These are phyloP conservation scores for Drosophila colorata DNA, from an alignment of 2,888 invertebrate genomes.

Conservation along the genomic window DNA sequence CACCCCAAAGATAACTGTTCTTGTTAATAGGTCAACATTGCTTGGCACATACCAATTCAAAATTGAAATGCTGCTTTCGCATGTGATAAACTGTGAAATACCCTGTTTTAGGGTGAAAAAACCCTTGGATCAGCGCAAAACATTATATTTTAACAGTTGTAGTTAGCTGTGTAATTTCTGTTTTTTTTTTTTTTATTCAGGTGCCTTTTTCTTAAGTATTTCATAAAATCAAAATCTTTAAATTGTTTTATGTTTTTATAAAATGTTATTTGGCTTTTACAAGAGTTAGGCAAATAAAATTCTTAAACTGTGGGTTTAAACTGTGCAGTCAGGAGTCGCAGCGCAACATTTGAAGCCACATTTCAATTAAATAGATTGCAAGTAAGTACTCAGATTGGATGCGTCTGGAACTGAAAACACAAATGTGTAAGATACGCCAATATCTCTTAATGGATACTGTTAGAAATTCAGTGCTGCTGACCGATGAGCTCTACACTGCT, in stretches of 20 bases:
- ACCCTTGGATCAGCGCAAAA: no score
- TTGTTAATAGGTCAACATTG: no score
- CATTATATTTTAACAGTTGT: not conserved
- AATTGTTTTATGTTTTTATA: constrained; percentile 23
- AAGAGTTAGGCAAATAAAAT: constrained; percentile 26
- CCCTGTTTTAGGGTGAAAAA: not conserved
- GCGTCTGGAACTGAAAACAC: not conserved
- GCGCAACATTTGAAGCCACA: not conserved
- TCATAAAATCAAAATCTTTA: constrained; percentile 4
- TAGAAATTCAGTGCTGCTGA: constrained; percentile 38
- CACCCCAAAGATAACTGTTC: no score
- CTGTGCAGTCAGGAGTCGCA: not conserved
- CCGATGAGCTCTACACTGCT: constrained; percentile 41
- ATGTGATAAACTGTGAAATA: not conserved
- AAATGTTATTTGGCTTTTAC: constrained; percentile 37
- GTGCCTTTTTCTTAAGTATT: not conserved
- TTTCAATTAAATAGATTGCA: constrained; percentile 8
- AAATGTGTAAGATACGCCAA: not conserved
- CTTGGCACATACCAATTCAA: no score
- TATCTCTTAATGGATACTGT: not conserved
- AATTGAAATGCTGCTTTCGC: not conserved
- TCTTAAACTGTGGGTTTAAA: constrained; percentile 31
- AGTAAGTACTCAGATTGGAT: constrained; percentile 38
- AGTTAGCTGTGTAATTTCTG: constrained; percentile 11
- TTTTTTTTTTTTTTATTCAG: not conserved